These are phyloP conservation scores for Dione vanillae DNA, from an alignment of 2,888 invertebrate species.

Conservation along the genomic window DNA sequence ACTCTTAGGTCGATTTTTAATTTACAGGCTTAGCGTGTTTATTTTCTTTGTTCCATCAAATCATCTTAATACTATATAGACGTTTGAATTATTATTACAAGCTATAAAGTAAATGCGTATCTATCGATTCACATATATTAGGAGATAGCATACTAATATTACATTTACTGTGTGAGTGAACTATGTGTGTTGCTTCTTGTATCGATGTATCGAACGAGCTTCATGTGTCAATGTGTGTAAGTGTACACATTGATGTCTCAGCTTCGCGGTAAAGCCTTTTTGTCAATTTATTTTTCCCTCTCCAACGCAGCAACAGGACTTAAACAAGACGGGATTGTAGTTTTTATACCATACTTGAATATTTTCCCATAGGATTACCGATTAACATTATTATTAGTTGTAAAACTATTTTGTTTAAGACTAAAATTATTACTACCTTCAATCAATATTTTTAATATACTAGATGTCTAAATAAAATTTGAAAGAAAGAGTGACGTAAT, in stretches of 20 bases:
- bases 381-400: background rate
- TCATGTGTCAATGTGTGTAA: conserved; percentile 61
- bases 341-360: conserved; percentile 17
- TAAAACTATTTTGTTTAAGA: background rate
- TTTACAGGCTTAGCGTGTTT: background rate
- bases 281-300: conserved; percentile 80
- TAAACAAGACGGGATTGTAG: conserved; percentile 46
- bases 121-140: conserved; percentile 36
- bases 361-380: background rate
- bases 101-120: conserved; percentile 34
- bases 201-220: conserved; percentile 66
- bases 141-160: conserved; percentile 45
- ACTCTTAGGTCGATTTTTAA: conserved; percentile 16
- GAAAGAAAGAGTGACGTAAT: background rate
- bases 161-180: conserved; percentile 62
- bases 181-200: conserved; percentile 63
- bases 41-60: conserved; percentile 6
- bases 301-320: conserved; percentile 66
- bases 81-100: conserved; percentile 39
- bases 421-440: background rate
- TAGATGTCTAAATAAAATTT: background rate
- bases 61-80: background rate
- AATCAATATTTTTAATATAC: background rate
- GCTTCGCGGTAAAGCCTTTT: conserved; percentile 75
- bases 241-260: conserved; percentile 64